These are phyloP conservation scores for Falcaria lacertinaria DNA, from an alignment of 2,888 invertebrate species.

Conservation along the genomic window DNA sequence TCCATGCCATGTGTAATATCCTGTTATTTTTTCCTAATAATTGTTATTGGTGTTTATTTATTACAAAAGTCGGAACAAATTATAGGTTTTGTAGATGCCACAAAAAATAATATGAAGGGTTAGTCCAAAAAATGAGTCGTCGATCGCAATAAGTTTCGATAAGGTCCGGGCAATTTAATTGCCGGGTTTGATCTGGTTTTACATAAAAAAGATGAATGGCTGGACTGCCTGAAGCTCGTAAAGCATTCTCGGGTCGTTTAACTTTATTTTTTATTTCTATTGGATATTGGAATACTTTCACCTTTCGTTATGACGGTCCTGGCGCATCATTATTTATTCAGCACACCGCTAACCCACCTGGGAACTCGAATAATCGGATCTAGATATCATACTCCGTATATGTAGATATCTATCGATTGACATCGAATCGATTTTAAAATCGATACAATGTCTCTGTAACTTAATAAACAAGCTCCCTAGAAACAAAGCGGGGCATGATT, in stretches of 20 bases:
- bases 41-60: slow-evolving; percentile 80
- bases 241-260: slow-evolving; percentile 63
- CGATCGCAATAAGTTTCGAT: slow-evolving; percentile 79
- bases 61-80: slow-evolving; percentile 74
- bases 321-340: slow-evolving; percentile 59
- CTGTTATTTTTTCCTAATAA: slow-evolving; percentile 78
- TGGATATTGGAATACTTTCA: slow-evolving; percentile 64
- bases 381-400: slow-evolving; percentile 56
- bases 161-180: slow-evolving; percentile 78
- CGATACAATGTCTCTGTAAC: slow-evolving; percentile 26
- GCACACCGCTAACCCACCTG: slow-evolving; percentile 38
- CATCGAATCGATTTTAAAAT: slow-evolving; percentile 1
- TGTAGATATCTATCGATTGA: slow-evolving; percentile 34
- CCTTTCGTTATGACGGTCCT: slow-evolving; percentile 52
- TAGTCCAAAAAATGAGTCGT: slow-evolving; percentile 78
- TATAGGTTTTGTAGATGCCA: slow-evolving; percentile 73
- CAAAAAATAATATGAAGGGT: slow-evolving; percentile 74
- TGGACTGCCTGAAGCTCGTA: slow-evolving; percentile 66
- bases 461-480: slow-evolving; percentile 25
- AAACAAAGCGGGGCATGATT: slow-evolving; percentile 25
- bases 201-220: slow-evolving; percentile 78
- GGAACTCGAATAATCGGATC: slow-evolving; percentile 58
- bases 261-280: slow-evolving; percentile 59
- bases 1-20: slow-evolving; percentile 66
- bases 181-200: slow-evolving; percentile 78